These are phyloP conservation scores for Watsonalla cultraria DNA, from an alignment of 2,888 invertebrate species.

Conservation along the genomic window DNA sequence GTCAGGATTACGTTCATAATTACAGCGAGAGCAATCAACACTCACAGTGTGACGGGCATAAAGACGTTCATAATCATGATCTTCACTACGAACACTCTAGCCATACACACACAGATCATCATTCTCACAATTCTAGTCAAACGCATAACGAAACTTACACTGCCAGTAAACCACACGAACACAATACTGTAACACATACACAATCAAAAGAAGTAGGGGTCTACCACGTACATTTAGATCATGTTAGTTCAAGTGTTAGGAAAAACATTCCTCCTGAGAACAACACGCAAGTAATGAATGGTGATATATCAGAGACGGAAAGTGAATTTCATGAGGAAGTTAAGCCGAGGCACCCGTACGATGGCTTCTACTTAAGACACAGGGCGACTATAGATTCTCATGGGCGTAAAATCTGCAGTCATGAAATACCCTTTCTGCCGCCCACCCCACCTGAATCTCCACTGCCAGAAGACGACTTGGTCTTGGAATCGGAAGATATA, in stretches of 20 bases:
- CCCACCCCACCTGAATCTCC: conserved; percentile 43
- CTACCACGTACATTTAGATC: conserved; percentile 44
- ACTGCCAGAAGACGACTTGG: conserved; percentile 29
- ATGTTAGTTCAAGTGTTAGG: conserved; percentile 27
- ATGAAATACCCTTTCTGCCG: conserved; percentile 61
- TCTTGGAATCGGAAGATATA: conserved; percentile 29
- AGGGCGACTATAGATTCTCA: conserved; percentile 54
- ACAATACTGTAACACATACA: conserved; percentile 6
- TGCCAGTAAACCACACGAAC: conserved; percentile 10
- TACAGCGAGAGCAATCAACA: neutral
- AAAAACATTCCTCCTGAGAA: conserved; percentile 22
- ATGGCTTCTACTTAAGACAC: conserved; percentile 69
- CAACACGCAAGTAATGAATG: conserved; percentile 35
- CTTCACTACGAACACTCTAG: conserved; percentile 20
- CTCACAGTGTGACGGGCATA: neutral
- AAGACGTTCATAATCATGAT: conserved; percentile 14
- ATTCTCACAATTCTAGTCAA: conserved; percentile 9
- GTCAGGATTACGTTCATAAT: conserved; percentile 8
- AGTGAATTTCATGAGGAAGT: conserved; percentile 50
- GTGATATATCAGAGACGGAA: conserved; percentile 45
- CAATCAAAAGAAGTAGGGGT: conserved; percentile 27
- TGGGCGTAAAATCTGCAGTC: conserved; percentile 64
- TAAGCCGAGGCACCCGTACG: conserved; percentile 71
- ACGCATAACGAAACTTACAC: conserved; percentile 1
- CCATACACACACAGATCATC: conserved; percentile 15